Conservation (phyloP, 1,140 invertebrate genomes). For the Micrasema longulum region DNA sequence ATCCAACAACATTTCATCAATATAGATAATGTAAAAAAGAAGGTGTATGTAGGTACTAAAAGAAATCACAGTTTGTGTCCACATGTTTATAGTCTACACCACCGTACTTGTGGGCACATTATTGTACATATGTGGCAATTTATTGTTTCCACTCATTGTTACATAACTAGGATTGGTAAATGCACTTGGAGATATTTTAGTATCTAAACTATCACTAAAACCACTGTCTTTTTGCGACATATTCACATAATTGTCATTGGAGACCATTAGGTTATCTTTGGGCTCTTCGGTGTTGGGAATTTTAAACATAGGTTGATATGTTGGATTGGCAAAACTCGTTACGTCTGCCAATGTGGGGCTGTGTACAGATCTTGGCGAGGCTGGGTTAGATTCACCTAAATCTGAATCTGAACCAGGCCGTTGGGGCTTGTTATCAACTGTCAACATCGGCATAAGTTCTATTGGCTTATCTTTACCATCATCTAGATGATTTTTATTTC, state of each 20-base stretch:
- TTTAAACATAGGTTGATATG: conserved; percentile 54
- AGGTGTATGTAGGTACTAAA: background rate
- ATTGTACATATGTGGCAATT: conserved; percentile 44
- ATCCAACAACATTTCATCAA: too few species aligned
- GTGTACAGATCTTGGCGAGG: conserved; percentile 44
- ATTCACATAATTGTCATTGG: conserved; percentile 71
- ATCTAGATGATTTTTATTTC: conserved; percentile 52
- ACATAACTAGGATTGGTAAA: conserved; percentile 68
- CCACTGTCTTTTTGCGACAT: conserved; percentile 70
- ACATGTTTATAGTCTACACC: conserved; percentile 4
- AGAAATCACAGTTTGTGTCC: background rate
- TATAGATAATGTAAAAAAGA: too few species aligned
- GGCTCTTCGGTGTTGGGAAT: conserved; percentile 57
- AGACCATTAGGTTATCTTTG: conserved; percentile 64
- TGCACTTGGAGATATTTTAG: conserved; percentile 55
- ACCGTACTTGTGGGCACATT: conserved; percentile 40
- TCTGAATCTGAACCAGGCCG: conserved; percentile 62
- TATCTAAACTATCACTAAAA: conserved; percentile 59
- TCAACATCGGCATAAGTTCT: conserved; percentile 72
- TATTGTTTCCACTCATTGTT: conserved; percentile 53
- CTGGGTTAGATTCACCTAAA: conserved; percentile 60
- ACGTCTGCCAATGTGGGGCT: conserved; percentile 6
- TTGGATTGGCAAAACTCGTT: conserved; percentile 57
- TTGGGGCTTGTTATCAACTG: conserved; percentile 61
- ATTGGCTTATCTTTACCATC: conserved; percentile 61